These are phyloP conservation scores for Poeciliopsis gracilis DNA, from an alignment of 2,797 vertebrate genomes.

Conservation along the genomic window DNA sequence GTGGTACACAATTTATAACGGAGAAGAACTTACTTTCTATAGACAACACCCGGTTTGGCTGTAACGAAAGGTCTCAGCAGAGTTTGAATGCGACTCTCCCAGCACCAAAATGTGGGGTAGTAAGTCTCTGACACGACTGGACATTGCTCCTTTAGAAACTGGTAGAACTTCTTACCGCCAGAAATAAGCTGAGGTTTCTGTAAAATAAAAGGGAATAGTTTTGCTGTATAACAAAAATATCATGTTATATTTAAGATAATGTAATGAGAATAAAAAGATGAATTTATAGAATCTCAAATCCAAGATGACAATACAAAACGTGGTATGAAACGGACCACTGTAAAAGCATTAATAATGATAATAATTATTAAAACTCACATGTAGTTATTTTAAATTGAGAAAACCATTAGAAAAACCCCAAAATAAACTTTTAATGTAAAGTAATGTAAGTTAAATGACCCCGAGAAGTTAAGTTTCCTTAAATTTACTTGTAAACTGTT, in stretches of 20 bases:
- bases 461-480: background rate
- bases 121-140: constrained; percentile 96
- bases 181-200: constrained; percentile 96
- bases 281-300: background rate
- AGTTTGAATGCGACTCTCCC: constrained; percentile 95
- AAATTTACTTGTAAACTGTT: background rate
- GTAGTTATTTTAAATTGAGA: background rate
- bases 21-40: constrained; percentile 91
- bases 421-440: background rate
- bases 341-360: background rate
- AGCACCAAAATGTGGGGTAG: constrained; percentile 98
- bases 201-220: constrained; percentile 37
- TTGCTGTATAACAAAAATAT: background rate
- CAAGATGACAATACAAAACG: background rate
- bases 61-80: constrained; percentile 96
- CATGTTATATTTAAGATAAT: background rate
- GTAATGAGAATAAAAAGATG: background rate
- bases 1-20: background rate
- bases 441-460: background rate
- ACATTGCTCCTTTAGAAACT: constrained; percentile 92
- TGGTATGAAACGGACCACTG: background rate
- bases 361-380: background rate
- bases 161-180: constrained; percentile 89
- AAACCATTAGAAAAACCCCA: background rate
- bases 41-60: constrained; percentile 89